These are phyloP conservation scores for Caretta caretta DNA, from an alignment of 2,113 vertebrate genomes.

Conservation along the genomic window DNA sequence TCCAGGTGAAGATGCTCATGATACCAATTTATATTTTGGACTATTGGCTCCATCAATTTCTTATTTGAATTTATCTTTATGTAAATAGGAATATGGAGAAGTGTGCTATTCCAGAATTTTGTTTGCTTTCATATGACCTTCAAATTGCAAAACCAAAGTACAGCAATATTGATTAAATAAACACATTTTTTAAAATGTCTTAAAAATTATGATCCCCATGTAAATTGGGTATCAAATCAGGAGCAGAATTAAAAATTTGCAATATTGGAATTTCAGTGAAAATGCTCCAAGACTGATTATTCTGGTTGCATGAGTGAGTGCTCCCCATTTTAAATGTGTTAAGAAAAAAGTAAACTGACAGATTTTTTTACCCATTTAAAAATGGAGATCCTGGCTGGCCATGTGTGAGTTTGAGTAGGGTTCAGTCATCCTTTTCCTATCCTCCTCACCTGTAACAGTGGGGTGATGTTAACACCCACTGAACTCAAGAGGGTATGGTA, in stretches of 20 bases:
- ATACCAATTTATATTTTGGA: not conserved
- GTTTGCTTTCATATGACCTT: slow-evolving; percentile 19
- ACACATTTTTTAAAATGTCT: not conserved
- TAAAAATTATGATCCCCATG: not conserved
- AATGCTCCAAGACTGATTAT: not conserved
- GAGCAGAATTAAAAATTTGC: not conserved
- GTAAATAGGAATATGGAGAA: slow-evolving; percentile 14
- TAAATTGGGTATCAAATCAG: not conserved
- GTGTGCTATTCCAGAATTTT: slow-evolving; percentile 7
- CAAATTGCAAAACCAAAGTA: not conserved
- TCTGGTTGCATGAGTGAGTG: not conserved
- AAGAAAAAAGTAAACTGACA: not conserved
- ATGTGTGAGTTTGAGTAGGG: not conserved
- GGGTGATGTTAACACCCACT: not conserved
- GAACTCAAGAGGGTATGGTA: accelerated
- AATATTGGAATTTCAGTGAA: not conserved
- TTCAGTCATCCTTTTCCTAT: not conserved
- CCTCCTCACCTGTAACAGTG: not conserved
- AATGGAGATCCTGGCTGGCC: not conserved
- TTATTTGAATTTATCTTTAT: slow-evolving; percentile 42
- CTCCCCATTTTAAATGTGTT: not conserved
- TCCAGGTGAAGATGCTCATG: slow-evolving; percentile 13
- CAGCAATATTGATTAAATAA: not conserved
- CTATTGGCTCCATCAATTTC: not conserved
- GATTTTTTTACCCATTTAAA: not conserved